Base-by-base conservation (phyloP, 2,888 invertebrate species). In the Auanema freiburgensis region DNA sequence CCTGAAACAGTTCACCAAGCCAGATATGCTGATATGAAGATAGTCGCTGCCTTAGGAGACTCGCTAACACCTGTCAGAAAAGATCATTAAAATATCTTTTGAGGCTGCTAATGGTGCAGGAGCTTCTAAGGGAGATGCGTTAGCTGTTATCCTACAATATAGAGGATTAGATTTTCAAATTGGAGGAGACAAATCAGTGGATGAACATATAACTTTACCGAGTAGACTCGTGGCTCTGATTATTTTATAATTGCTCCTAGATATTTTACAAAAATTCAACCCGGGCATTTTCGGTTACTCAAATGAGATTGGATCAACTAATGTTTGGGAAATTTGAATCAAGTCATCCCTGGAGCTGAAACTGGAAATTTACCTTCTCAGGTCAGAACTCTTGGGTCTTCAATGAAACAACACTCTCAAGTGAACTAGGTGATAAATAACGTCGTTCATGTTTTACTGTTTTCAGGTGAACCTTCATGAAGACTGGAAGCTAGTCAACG, bases 241-340 rank as follows among this genome's bases (percentile, higher is more conserved):
- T 46, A 5, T 10, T 21, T 46, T 21, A 46, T 18, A 46, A 3
- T 21, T 21, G 16, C 3, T 3, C 46, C 3, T 2, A 79, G 79
- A 91, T 81, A 89, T 91, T 77, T 84, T 91, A 57, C 88, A 90
- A 86, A 89, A 89, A 84, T 91, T 88, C 85, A 91, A 91, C 81
- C 89, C 89, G 0, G 85, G 87, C 55, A 79, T 91, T 54, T 88
- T 88, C 0, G 91, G 91, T 0, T 90, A 88, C 83, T 90, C 90
- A 18, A 89, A 89, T 0, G 90, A 90, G 58, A 90, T 89, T 0
- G 90, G 78, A 14, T 63, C 69, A 24, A 57, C 69, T 4, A 72
- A 74, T 43, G 40, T 18, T 53, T 79, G 79, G 79, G 74, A 72
- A 33, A 64, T 73, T 56, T 78, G 24, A 78, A 78, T 51, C 71